A percentile compares a stretch with the other conserved stretches of the same genome.
Conservation (phyloP, 2,113 vertebrate species). For the Motacilla tschutschensis region DNA sequence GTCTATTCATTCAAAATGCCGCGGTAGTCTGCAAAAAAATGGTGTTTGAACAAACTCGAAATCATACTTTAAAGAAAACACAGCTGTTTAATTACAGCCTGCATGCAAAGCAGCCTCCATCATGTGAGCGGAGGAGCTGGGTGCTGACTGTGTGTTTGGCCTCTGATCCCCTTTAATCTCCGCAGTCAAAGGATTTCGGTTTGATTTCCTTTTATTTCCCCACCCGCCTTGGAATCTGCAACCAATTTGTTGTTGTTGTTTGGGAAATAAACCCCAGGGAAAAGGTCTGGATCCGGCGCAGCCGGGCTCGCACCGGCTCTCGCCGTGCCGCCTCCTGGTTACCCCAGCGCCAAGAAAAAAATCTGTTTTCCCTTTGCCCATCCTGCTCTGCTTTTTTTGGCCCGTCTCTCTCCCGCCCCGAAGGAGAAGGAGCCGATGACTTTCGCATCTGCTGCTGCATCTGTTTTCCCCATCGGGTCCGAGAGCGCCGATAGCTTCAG, state of each 20-base stretch:
- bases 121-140: slow-evolving; percentile 37
- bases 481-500: slow-evolving; percentile 14
- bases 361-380: slow-evolving; percentile 49
- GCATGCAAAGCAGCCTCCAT: slow-evolving; percentile 23
- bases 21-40: not conserved
- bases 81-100: slow-evolving; percentile 54
- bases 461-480: slow-evolving; percentile 66
- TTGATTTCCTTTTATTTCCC: slow-evolving; percentile 62
- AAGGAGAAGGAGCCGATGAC: slow-evolving; percentile 54
- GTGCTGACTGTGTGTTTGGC: slow-evolving; percentile 55
- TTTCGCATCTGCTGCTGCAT: slow-evolving; percentile 64
- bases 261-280: slow-evolving; percentile 52
- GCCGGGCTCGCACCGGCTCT: slow-evolving; percentile 10
- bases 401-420: slow-evolving; percentile 21
- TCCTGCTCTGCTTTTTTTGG: slow-evolving; percentile 41
- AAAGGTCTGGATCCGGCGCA: slow-evolving; percentile 28
- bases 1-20: not conserved
- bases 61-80: slow-evolving; percentile 45
- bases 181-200: slow-evolving; percentile 46
- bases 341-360: slow-evolving; percentile 13
- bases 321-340: slow-evolving; percentile 20
- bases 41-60: slow-evolving; percentile 31
- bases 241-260: slow-evolving; percentile 60
- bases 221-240: slow-evolving; percentile 53
- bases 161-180: slow-evolving; percentile 58